phyloP scores from a whole-genome alignment of 2,797 vertebrate genomes.

The Myotis findleyi region DNA sequence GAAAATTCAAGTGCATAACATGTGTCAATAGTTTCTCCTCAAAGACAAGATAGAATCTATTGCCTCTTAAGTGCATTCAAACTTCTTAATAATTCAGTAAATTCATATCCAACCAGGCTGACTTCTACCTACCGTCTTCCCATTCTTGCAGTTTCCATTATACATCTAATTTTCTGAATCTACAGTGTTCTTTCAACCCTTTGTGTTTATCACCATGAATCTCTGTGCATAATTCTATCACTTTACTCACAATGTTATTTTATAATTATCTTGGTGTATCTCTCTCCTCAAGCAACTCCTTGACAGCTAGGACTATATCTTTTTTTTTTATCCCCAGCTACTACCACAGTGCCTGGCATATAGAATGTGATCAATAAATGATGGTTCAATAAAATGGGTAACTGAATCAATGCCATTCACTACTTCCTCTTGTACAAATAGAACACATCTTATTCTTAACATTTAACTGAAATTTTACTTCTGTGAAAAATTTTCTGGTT shows the following conservation, averaged over 20 bases:
- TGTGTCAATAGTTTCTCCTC: slow-evolving; percentile 1
- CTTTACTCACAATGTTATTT: neutral
- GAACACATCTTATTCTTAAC: slow-evolving; percentile 23
- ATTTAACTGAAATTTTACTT: neutral
- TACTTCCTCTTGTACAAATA: neutral
- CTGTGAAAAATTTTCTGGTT: slow-evolving; percentile 10
- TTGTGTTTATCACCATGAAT: neutral
- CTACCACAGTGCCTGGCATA: neutral
- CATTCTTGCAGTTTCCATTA: neutral
- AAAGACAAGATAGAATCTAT: neutral
- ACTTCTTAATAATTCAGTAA: neutral
- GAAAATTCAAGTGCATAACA: slow-evolving; percentile 3
- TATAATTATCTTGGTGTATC: neutral
- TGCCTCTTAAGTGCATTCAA: neutral
- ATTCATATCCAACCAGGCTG: neutral
- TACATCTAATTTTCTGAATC: neutral
- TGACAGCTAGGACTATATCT: neutral
- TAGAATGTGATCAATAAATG: neutral
- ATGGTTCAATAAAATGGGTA: neutral
- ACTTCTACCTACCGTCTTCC: neutral
- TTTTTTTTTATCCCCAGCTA: neutral
- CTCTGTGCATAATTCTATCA: neutral
- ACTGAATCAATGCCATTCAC: neutral
- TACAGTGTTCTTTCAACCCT: neutral
- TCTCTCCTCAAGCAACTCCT: neutral